phyloP scores from a whole-genome alignment of 2,888 invertebrate genomes.

The Odontomyia ornata region DNA sequence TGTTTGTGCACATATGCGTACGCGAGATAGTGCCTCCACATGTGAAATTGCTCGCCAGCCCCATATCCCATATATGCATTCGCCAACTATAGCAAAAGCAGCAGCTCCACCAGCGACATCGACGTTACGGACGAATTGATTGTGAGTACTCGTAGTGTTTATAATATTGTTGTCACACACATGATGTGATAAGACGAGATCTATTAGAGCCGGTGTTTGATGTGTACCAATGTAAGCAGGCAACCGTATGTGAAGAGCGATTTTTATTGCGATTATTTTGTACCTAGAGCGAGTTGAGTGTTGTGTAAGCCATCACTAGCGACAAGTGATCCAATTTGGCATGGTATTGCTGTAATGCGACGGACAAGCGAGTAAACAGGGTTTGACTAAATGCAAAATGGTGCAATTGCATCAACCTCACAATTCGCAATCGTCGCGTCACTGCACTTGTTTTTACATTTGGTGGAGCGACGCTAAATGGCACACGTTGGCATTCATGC shows the following conservation, averaged over 20 bases:
- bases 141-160: conserved; percentile 22
- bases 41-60: conserved; percentile 16
- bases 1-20: not conserved
- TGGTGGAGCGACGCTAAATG: not conserved
- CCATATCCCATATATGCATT: not conserved
- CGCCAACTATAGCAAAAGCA: too few relatives aligned
- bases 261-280: not conserved
- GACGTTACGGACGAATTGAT: not conserved
- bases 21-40: conserved; percentile 33
- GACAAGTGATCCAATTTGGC: conserved; percentile 29
- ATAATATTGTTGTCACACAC: not conserved
- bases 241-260: not conserved
- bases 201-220: conserved; percentile 12
- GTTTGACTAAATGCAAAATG: not conserved
- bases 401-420: conserved; percentile 19
- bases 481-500: conserved; percentile 10
- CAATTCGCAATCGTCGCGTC: not conserved
- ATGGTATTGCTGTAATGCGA: not conserved
- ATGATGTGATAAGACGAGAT: conserved; percentile 40
- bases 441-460: conserved; percentile 6
- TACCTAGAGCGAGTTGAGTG: not conserved
- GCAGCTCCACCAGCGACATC: not conserved
- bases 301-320: conserved; percentile 32
- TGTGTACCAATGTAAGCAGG: not conserved
- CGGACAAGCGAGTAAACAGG: not conserved